Evolutionary conservation across 2,888 invertebrate genomes (phyloP).

Genomic region (Nipponacmea schrenckii): DNA sequence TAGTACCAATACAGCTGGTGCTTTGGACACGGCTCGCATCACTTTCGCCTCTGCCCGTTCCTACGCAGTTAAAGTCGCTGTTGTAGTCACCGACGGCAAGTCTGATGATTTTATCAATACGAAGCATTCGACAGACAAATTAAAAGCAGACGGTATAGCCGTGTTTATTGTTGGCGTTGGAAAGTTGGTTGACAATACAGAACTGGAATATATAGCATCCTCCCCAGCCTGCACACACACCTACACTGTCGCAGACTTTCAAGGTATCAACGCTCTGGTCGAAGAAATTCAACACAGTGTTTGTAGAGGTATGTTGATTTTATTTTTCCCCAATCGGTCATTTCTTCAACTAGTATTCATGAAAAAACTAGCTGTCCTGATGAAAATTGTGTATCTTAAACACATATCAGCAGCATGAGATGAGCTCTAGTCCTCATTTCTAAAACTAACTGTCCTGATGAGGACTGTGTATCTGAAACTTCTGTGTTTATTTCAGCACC

Average conservation of each 20-base stretch:
- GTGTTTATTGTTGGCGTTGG: slow-evolving; percentile 51
- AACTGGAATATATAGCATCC: slow-evolving; percentile 42
- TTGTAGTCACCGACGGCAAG: slow-evolving; percentile 46
- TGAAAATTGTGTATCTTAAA: too few species aligned
- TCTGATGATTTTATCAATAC: slow-evolving; percentile 41
- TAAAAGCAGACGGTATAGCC: slow-evolving; percentile 32
- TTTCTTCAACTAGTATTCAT: too few species aligned
- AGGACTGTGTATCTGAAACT: too few species aligned
- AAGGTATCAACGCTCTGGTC: slow-evolving; percentile 43
- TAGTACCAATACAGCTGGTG: not conserved
- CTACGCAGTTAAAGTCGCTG: slow-evolving; percentile 29
- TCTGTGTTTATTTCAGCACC: slow-evolving; percentile 36
- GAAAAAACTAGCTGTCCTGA: too few species aligned
- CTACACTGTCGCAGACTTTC: slow-evolving; percentile 37
- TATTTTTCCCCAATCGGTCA: too few species aligned
- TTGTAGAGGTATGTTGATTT: slow-evolving; percentile 39
- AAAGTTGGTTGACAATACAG: slow-evolving; percentile 23
- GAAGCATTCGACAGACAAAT: slow-evolving; percentile 34
- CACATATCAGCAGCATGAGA: too few species aligned
- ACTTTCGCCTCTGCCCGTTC: not conserved
- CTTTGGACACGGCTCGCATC: not conserved
- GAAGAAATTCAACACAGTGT: slow-evolving; percentile 49
- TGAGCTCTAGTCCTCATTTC: too few species aligned
- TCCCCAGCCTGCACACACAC: slow-evolving; percentile 47
- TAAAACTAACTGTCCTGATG: too few species aligned